These are phyloP conservation scores for Scaptomyza flava DNA, from an alignment of 2,888 invertebrate species.

Conservation along the genomic window DNA sequence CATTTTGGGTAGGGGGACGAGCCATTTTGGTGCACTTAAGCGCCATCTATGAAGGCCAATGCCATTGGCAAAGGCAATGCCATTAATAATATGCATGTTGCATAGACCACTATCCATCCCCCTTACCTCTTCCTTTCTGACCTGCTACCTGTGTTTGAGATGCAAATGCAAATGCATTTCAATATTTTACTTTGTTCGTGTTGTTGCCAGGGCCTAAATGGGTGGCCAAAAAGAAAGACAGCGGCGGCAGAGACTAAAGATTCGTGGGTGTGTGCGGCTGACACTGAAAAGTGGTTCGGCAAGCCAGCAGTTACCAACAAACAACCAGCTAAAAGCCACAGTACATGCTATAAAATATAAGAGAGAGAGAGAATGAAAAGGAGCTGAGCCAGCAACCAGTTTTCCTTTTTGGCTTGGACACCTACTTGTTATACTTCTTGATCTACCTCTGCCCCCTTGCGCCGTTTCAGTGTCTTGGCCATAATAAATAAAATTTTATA, in stretches of 20 bases:
- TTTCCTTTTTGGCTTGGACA: slow-evolving; percentile 33
- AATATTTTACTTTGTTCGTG: slow-evolving; percentile 47
- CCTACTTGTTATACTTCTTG: slow-evolving; percentile 42
- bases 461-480: slow-evolving; percentile 12
- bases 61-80: slow-evolving; percentile 49
- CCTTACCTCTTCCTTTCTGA: too few species aligned
- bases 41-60: slow-evolving; percentile 59
- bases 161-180: slow-evolving; percentile 59
- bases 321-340: slow-evolving; percentile 13
- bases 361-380: background rate
- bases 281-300: slow-evolving; percentile 65
- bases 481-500: slow-evolving; percentile 42
- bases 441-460: background rate
- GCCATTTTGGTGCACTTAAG: slow-evolving; percentile 32
- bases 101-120: too few species aligned
- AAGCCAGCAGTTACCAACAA: slow-evolving; percentile 23
- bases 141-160: slow-evolving; percentile 15
- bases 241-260: slow-evolving; percentile 6
- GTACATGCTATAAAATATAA: slow-evolving; percentile 20
- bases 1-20: slow-evolving; percentile 13
- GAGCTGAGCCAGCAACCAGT: slow-evolving; percentile 1
- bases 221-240: slow-evolving; percentile 23
- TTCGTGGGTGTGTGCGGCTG: slow-evolving; percentile 65
- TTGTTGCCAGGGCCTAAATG: slow-evolving; percentile 34
- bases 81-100: slow-evolving; percentile 47